Percentiles rank a stretch among this genome's conserved stretches.
phyloP scores from a whole-genome alignment of 2,888 invertebrate species.

The Argynnis bischoffii region DNA sequence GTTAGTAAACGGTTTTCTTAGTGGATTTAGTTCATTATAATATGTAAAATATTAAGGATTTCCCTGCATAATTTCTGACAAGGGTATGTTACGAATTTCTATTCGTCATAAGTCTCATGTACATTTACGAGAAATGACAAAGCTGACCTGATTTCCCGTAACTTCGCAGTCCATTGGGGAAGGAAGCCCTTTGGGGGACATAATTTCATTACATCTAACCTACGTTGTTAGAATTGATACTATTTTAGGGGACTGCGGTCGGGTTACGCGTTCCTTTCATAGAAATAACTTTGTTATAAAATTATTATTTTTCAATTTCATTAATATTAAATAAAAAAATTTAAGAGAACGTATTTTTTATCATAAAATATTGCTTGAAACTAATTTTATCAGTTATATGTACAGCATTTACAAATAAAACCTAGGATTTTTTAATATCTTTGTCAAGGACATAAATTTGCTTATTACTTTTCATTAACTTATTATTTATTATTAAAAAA shows the following conservation, averaged over 20 bases:
- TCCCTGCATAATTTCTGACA: constrained; percentile 36
- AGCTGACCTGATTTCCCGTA: constrained; percentile 46
- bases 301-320: constrained; percentile 14
- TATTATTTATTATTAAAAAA: too few species aligned
- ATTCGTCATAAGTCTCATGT: constrained; percentile 44
- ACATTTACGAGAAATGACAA: constrained; percentile 47
- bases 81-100: constrained; percentile 42
- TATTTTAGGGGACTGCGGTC: constrained; percentile 49
- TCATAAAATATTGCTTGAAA: too few species aligned
- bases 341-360: too few species aligned
- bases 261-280: constrained; percentile 13
- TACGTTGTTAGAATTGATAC: constrained; percentile 39
- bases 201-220: constrained; percentile 45
- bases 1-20: constrained; percentile 19
- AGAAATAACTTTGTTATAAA: constrained; percentile 17
- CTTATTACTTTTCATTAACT: too few species aligned
- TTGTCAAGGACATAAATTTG: too few species aligned
- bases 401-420: too few species aligned
- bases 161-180: constrained; percentile 43
- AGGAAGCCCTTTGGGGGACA: constrained; percentile 40
- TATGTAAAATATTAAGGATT: constrained; percentile 32
- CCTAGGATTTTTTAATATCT: too few species aligned
- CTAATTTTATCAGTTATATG: too few species aligned
- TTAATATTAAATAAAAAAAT: not conserved
- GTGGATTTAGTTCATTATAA: constrained; percentile 30